Base-by-base conservation (phyloP, 2,113 vertebrate genomes). In the Sinosuthora webbiana region DNA sequence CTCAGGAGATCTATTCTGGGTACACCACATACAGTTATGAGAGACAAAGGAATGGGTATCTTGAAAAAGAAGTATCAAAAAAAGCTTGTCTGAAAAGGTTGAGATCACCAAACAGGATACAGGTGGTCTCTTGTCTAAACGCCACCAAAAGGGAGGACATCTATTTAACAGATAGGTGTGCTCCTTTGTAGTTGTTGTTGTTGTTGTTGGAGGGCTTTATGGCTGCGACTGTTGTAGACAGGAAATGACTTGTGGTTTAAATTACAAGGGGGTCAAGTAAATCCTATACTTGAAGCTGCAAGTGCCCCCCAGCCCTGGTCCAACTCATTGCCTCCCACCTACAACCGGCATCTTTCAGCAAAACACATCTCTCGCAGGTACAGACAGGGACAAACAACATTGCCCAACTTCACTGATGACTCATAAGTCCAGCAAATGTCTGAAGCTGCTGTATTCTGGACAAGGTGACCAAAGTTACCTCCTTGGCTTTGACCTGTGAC, bases 241-340 rank as follows among this genome's bases (percentile, higher is more conserved):
- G 42, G 10, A 9, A 50, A 52, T 0, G 0, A 33, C 7, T 63
- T 2, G 0, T 56, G 23, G 16, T 11, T 63, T 57, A 71, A 68
- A 45, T 16, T 3, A 3, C 2, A 3, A 55, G 75, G 33, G 9
- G 8, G 9, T 89, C 45, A 44, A 60, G 55, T 57, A 67, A 62
- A 47, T 55, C 31, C 13, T 33, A 2, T 15, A 45, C n/a, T 56
- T 64, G 27, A 47, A 41, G 50, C 18, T 70, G 7, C 21, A 75
- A 70, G 42, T 25, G 19, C 11, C 37, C 37, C 82, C 30, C 55
- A 74, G 30, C 44, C 15, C 24, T 21, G 33, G 14, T 37, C 39
- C 75, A 70, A 35, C 15, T 50, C 3, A 1, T 8, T 50, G 13
- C 33, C 44, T 59, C 24, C 23, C 35, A 70, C 39, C 37, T 31